These are phyloP conservation scores for Otolemur crassicaudatus DNA, from an alignment of 2,797 vertebrate genomes.

Conservation along the genomic window DNA sequence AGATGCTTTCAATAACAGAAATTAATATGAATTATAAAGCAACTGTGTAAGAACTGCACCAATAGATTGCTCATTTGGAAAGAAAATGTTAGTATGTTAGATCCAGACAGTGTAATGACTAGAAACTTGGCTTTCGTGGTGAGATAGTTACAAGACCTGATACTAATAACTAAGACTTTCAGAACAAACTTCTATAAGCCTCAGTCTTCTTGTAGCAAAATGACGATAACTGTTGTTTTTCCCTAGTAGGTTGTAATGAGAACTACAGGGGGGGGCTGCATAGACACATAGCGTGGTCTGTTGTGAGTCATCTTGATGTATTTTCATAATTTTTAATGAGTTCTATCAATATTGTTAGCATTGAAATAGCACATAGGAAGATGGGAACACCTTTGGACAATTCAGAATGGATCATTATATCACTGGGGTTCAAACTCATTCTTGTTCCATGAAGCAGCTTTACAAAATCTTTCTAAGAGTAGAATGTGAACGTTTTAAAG, in stretches of 20 bases:
- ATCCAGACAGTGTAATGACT: not conserved
- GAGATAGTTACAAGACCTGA: not conserved
- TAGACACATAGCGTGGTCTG: not conserved
- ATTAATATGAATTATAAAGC: slow-evolving; percentile 58
- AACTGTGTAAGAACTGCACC: slow-evolving; percentile 11
- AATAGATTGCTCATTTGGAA: slow-evolving; percentile 35
- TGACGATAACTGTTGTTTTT: not conserved
- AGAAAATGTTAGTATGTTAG: slow-evolving; percentile 9
- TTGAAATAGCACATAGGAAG: not conserved
- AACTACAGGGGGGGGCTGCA: not conserved
- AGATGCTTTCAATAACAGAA: not conserved
- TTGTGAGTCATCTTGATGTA: not conserved
- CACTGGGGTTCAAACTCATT: not conserved
- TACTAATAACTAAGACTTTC: not conserved
- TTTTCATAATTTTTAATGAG: not conserved
- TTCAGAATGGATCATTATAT: slow-evolving; percentile 12
- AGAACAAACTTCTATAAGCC: not conserved
- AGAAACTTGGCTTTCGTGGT: not conserved
- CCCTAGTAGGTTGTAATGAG: not conserved
- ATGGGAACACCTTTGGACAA: not conserved
- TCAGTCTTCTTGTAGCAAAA: not conserved
- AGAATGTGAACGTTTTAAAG: no score
- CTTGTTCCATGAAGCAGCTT: not conserved
- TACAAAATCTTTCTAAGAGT: no score
- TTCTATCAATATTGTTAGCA: not conserved